Base-by-base conservation (phyloP, 2,113 vertebrate species). In the Pedionomus torquatus region DNA sequence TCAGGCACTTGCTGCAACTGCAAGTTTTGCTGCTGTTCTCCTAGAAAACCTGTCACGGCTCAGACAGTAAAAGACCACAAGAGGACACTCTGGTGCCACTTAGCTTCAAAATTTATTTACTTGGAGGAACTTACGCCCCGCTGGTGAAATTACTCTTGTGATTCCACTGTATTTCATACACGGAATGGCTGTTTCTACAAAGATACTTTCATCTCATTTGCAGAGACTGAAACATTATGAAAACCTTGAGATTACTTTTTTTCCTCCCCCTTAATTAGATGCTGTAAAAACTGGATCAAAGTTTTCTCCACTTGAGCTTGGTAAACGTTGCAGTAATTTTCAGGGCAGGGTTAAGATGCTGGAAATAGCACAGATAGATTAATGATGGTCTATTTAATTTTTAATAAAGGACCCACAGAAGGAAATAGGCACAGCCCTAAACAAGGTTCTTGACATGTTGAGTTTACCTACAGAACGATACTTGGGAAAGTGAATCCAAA, bases 81-180 rank as follows among this genome's bases (percentile, higher is more conserved):
- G 97, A 96, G 96, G 96, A 92, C 96, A 91, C 89, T 95, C 39
- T 95, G 37, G 83, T 89, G 77, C 90, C 65, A 58, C 28, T 85
- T 83, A 70, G 5, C 18, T 25, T 89, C 51, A 39, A 75, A 58
- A 74, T 69, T 25, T 71, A 46, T 51, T 84, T 83, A 66, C 54
- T 83, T 81, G 19, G 71, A 52, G 30, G 44, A 76, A 82, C 15
- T 58, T 58, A 43, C 75, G 51, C 12, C 68, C 58, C 10, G 12
- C 31, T 72, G 79, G 8, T 33, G 41, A 57, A 75, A 79, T 57
- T 71, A 35, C 10, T 57, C 49, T 4, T 48, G 71, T 44, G 14
- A 65, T 65, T 65, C 19, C 13, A 72, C 30, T 31, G 16, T 72
- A 17, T 82, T 72, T 90, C 35, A 13, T 78, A 13, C 1, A 2